These are phyloP conservation scores for Drosophila jambulina DNA, from an alignment of 1,140 invertebrate species.

Conservation along the genomic window DNA sequence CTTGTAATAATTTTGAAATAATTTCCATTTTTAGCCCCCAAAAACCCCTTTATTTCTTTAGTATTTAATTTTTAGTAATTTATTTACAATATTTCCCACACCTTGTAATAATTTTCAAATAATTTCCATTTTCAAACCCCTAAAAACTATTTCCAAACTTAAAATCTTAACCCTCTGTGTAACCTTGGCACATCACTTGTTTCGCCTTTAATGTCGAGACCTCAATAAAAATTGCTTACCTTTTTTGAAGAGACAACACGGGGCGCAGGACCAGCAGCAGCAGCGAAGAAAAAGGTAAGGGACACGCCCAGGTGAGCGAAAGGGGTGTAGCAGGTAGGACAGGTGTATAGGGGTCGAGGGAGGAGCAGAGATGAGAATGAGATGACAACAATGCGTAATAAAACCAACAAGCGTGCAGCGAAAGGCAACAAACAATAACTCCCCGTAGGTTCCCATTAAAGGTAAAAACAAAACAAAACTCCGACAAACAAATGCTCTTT, in stretches of 20 bases:
- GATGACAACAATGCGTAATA: constrained; percentile 63
- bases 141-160: background rate
- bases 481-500: constrained; percentile 25
- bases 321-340: background rate
- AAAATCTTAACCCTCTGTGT: background rate
- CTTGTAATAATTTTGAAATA: no score
- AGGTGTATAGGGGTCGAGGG: background rate
- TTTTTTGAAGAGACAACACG: constrained; percentile 48
- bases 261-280: background rate
- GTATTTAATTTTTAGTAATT: no score
- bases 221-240: constrained; percentile 74
- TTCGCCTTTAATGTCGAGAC: constrained; percentile 69
- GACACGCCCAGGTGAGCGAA: constrained; percentile 5
- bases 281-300: constrained; percentile 19
- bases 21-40: no score
- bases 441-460: constrained; percentile 2
- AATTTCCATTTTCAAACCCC: no score
- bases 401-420: constrained; percentile 60
- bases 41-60: no score
- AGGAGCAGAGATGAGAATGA: background rate
- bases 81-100: no score
- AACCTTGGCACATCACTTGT: constrained; percentile 42
- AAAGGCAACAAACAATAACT: constrained; percentile 40
- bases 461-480: background rate
- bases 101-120: no score